These are phyloP conservation scores for Rhopalosiphum padi DNA, from an alignment of 1,140 invertebrate genomes.

Conservation along the genomic window DNA sequence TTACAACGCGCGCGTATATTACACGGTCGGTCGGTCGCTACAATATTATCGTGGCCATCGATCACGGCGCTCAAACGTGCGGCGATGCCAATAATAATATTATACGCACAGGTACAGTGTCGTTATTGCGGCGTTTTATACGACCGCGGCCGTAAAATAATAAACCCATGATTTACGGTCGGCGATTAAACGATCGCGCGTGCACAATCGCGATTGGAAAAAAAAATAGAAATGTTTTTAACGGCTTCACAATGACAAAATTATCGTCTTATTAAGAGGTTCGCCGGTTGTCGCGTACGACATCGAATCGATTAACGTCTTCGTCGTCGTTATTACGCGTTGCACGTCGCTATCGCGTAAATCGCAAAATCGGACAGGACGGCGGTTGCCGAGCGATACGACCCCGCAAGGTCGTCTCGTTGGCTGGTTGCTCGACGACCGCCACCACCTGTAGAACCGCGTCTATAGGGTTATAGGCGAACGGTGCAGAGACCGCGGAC, in stretches of 20 bases:
- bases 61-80: constrained; percentile 2
- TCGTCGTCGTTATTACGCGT: too few species aligned
- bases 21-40: too few species aligned
- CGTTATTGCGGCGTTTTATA: background rate
- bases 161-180: background rate
- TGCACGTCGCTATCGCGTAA: too few species aligned
- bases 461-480: background rate
- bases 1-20: too few species aligned
- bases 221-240: background rate
- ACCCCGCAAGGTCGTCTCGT: background rate
- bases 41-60: background rate
- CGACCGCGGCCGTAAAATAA: background rate
- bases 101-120: background rate
- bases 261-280: too few species aligned
- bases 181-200: background rate
- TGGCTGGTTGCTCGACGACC: background rate
- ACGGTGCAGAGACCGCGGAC: too few species aligned
- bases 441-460: background rate
- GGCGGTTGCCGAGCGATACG: background rate
- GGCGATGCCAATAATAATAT: background rate
- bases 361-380: background rate
- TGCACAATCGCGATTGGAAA: background rate
- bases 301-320: too few species aligned
- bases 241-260: background rate
- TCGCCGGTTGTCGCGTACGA: too few species aligned